phyloP scores from a whole-genome alignment of 2,888 invertebrate genomes.

The Ormyrus thymus region DNA sequence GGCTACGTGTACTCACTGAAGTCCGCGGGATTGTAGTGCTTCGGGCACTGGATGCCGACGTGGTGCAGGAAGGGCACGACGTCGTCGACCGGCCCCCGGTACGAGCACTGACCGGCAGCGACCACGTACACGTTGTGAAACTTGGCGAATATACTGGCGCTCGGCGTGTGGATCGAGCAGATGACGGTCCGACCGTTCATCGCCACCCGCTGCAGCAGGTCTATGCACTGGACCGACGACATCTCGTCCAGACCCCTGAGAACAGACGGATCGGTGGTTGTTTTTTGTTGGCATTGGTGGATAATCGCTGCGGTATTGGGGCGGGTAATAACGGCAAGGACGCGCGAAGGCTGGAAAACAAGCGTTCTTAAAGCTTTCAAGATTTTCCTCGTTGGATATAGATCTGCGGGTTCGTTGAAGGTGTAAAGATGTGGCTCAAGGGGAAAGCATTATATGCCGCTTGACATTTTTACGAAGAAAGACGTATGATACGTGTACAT shows the following conservation, averaged over 20 bases:
- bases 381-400: too few relatives aligned
- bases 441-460: too few relatives aligned
- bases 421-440: too few relatives aligned
- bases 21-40: slow-evolving; percentile 96
- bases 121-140: slow-evolving; percentile 95
- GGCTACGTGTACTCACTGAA: slow-evolving; percentile 82
- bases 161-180: slow-evolving; percentile 97
- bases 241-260: slow-evolving; percentile 92
- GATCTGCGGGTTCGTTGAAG: too few relatives aligned
- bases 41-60: slow-evolving; percentile 89
- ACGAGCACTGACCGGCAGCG: slow-evolving; percentile 92
- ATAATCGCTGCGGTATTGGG: too few relatives aligned
- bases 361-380: too few relatives aligned
- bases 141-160: slow-evolving; percentile 91
- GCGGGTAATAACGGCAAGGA: too few relatives aligned
- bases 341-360: too few relatives aligned
- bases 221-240: slow-evolving; percentile 91
- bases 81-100: slow-evolving; percentile 86
- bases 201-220: slow-evolving; percentile 89
- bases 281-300: too few relatives aligned
- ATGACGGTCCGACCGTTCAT: slow-evolving; percentile 90
- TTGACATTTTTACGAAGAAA: too few relatives aligned
- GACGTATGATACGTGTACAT: too few relatives aligned
- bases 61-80: slow-evolving; percentile 88
- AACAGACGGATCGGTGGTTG: slow-evolving; percentile 5